These are phyloP conservation scores for Neosilurus hyrtlii DNA, from an alignment of 2,797 vertebrate genomes.

Conservation along the genomic window DNA sequence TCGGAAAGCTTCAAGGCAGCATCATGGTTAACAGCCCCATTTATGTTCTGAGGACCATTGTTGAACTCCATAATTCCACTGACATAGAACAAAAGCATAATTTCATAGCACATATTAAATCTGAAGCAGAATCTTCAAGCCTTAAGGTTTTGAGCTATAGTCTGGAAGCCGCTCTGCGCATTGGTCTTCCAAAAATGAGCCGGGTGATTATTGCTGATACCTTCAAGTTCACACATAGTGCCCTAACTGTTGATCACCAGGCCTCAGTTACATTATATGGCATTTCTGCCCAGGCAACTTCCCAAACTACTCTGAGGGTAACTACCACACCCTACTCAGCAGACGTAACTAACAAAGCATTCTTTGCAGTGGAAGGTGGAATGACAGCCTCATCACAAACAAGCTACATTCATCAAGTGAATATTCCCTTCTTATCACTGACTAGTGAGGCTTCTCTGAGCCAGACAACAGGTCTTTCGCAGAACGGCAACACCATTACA, in stretches of 20 bases:
- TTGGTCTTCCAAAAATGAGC: slow-evolving; percentile 77
- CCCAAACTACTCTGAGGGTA: slow-evolving; percentile 76
- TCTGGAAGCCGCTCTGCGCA: slow-evolving; percentile 75
- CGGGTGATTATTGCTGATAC: slow-evolving; percentile 78
- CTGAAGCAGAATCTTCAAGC: slow-evolving; percentile 73
- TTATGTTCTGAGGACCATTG: slow-evolving; percentile 76
- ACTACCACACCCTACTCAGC: slow-evolving; percentile 71
- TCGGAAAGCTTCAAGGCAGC: slow-evolving; percentile 83
- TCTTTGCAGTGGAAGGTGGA: slow-evolving; percentile 74
- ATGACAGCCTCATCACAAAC: slow-evolving; percentile 77
- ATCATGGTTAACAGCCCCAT: slow-evolving; percentile 82
- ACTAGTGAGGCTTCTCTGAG: slow-evolving; percentile 70
- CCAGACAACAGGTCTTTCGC: slow-evolving; percentile 70
- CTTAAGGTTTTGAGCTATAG: slow-evolving; percentile 79
- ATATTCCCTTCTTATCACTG: slow-evolving; percentile 70
- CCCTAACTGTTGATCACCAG: slow-evolving; percentile 77
- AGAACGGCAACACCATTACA: slow-evolving; percentile 67
- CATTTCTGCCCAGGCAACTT: slow-evolving; percentile 72
- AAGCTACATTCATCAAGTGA: slow-evolving; percentile 76
- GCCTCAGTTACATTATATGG: slow-evolving; percentile 75
- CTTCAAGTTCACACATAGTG: slow-evolving; percentile 73
- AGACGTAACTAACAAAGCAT: slow-evolving; percentile 72
- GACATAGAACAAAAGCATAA: slow-evolving; percentile 69
- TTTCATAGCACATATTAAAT: slow-evolving; percentile 75
- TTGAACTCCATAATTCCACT: slow-evolving; percentile 79